Evolutionary conservation across 2,113 vertebrate species (phyloP).

Genomic region (Indicator indicator): DNA sequence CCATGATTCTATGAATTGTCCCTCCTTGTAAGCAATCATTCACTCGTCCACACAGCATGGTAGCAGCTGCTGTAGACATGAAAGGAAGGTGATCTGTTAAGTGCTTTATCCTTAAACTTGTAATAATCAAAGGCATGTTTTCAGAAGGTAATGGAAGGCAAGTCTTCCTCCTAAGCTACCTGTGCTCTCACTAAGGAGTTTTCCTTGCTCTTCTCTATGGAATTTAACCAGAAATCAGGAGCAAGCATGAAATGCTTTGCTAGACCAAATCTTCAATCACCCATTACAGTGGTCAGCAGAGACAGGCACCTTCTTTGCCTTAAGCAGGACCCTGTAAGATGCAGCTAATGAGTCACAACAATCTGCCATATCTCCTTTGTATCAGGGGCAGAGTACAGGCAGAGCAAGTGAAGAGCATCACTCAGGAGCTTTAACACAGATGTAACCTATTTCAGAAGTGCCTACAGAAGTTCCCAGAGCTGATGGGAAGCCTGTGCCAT

Average conservation of each 20-base stretch:
- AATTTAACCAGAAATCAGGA: neutral
- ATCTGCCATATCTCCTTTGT: neutral
- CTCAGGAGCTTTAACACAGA: neutral
- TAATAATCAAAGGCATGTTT: neutral
- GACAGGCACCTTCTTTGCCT: neutral
- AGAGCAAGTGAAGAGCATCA: neutral
- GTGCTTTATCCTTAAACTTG: slow-evolving; percentile 5
- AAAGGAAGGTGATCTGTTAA: neutral
- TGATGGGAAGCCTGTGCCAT: neutral
- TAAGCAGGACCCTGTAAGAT: neutral
- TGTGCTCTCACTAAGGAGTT: neutral
- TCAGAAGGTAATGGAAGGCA: neutral
- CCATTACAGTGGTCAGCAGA: fast-evolving
- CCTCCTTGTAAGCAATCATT: neutral
- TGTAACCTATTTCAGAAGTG: neutral
- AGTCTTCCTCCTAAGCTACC: neutral
- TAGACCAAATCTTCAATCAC: neutral
- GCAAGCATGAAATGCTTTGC: neutral
- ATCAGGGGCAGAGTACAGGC: neutral
- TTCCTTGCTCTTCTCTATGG: neutral
- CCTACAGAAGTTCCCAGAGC: neutral
- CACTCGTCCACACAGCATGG: neutral
- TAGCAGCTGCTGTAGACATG: neutral
- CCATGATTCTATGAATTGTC: neutral
- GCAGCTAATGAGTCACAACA: neutral